A percentile compares a stretch with the other conserved stretches of the same genome.
Conservation (phyloP, 2,888 invertebrate species). For the Zygaena filipendulae region DNA sequence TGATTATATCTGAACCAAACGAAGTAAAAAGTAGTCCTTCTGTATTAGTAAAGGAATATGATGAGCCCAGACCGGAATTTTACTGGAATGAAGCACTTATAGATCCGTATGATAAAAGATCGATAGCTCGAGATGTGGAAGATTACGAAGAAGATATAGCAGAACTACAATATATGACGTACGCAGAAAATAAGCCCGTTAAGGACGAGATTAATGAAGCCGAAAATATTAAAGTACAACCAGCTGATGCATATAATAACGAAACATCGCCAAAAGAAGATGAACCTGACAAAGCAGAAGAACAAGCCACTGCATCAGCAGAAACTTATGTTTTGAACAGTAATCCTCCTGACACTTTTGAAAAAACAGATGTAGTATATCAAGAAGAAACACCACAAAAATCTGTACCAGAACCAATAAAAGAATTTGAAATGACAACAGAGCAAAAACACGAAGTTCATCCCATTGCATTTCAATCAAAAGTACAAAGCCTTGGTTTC, state of each 20-base stretch:
- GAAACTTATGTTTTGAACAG: constrained; percentile 5
- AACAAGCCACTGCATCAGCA: constrained; percentile 4
- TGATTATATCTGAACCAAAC: not conserved
- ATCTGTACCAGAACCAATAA: not conserved
- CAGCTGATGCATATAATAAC: no score
- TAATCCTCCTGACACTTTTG: no score
- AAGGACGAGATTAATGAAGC: no score
- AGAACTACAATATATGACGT: no score
- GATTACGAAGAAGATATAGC: constrained; percentile 11
- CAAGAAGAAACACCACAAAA: not conserved
- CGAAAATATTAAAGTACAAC: no score
- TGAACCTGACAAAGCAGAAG: constrained; percentile 1
- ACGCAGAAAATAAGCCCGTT: no score
- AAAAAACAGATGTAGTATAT: not conserved
- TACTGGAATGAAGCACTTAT: constrained; percentile 11
- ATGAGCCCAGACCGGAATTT: not conserved
- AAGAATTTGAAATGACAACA: no score
- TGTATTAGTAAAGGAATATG: not conserved
- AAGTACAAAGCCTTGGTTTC: not conserved
- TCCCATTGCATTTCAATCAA: no score
- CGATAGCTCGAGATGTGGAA: constrained; percentile 10
- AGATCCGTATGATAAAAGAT: constrained; percentile 18
- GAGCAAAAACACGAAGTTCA: no score
- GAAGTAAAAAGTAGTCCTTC: not conserved
- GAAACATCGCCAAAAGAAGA: no score